These are phyloP conservation scores for Eupithecia centaureata DNA, from an alignment of 2,888 invertebrate species.

Conservation along the genomic window DNA sequence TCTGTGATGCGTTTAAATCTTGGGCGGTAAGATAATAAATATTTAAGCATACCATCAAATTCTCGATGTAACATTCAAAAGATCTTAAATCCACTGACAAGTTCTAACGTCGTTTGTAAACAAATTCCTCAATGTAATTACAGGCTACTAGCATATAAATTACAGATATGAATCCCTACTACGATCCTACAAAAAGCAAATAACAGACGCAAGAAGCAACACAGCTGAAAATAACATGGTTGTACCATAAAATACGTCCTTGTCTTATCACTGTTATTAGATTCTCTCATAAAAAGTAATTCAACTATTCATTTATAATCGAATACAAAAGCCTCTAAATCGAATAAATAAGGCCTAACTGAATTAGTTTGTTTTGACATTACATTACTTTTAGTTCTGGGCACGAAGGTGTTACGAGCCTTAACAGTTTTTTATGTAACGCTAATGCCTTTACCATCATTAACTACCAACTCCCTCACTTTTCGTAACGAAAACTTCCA, in stretches of 20 bases:
- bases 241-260: conserved; percentile 10
- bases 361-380: neutral
- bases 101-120: neutral
- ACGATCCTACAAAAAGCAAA: neutral
- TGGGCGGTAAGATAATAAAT: too few species aligned
- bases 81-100: too few species aligned
- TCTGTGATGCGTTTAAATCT: too few species aligned
- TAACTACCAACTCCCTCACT: neutral
- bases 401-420: neutral
- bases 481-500: neutral
- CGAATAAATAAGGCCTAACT: neutral
- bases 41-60: too few species aligned
- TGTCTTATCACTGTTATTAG: conserved; percentile 22
- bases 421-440: neutral
- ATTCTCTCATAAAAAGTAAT: neutral
- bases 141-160: neutral
- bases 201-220: neutral
- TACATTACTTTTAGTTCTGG: neutral
- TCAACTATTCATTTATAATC: neutral
- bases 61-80: too few species aligned
- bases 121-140: neutral
- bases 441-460: neutral
- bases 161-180: neutral
- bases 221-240: conserved; percentile 5
- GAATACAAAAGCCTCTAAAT: neutral